A percentile compares a stretch with the other conserved stretches of the same genome.
phyloP scores from a whole-genome alignment of 1,140 invertebrate genomes.

The Diuraphis noxia region DNA sequence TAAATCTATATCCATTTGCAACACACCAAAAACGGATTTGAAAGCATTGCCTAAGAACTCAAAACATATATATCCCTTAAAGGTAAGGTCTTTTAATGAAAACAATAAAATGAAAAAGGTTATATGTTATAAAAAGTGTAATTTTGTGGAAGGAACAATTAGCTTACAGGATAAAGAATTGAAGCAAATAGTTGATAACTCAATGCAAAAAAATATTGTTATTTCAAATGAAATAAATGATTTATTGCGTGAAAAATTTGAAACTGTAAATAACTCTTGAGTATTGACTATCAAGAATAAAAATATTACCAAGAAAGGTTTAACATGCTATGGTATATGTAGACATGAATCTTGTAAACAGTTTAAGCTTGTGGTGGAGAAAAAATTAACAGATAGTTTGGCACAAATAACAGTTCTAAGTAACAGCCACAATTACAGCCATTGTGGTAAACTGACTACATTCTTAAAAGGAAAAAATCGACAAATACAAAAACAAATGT shows the following conservation, averaged over 20 bases:
- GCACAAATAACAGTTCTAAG: not conserved
- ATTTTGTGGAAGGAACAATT: not conserved
- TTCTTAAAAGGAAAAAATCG: not conserved
- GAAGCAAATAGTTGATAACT: not conserved
- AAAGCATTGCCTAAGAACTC: not conserved
- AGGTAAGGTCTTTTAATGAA: not conserved
- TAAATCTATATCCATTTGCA: not conserved
- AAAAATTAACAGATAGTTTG: not conserved
- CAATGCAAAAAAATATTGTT: too few relatives aligned
- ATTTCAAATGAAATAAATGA: not conserved
- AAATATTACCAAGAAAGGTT: not conserved
- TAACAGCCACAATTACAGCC: not conserved
- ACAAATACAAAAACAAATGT: not conserved
- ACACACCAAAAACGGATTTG: not conserved
- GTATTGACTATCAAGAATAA: not conserved
- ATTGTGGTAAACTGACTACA: not conserved
- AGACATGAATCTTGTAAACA: not conserved
- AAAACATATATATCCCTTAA: not conserved
- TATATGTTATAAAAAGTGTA: not conserved
- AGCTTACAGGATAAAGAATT: not conserved
- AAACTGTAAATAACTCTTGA: not conserved
- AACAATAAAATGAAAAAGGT: not conserved
- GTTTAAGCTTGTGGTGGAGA: not conserved
- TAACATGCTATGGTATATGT: not conserved
- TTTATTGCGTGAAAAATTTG: not conserved